A percentile compares a stretch with the other conserved stretches of the same genome.
Evolutionary conservation across 1,140 invertebrate genomes (phyloP).

Genomic region (Euura saliciscinereae): DNA sequence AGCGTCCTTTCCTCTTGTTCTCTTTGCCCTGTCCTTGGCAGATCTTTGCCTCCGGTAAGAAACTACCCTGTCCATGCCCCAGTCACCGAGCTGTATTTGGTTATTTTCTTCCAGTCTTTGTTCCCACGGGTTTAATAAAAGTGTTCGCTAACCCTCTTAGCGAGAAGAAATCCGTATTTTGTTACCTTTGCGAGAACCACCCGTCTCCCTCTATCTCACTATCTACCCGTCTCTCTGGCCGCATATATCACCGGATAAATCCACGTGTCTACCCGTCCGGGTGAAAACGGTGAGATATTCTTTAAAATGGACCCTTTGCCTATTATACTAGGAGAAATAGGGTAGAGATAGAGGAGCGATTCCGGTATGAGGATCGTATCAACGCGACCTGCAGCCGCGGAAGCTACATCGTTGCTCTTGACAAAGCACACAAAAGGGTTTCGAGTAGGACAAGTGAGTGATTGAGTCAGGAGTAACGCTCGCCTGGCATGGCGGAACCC

Average conservation of each 20-base stretch:
- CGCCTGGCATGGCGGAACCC: not conserved
- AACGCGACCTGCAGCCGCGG: not conserved
- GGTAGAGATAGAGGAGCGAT: too few species aligned
- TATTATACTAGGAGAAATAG: too few species aligned
- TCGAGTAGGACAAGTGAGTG: not conserved
- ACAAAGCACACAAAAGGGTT: slow-evolving; percentile 5
- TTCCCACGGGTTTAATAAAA: slow-evolving; percentile 7
- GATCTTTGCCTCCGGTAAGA: slow-evolving; percentile 1
- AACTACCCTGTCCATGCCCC: not conserved
- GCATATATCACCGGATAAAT: too few species aligned
- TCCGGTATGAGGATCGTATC: too few species aligned
- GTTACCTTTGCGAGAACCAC: not conserved
- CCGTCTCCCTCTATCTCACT: too few species aligned
- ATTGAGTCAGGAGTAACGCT: slow-evolving; percentile 1
- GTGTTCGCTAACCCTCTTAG: not conserved
- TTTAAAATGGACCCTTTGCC: too few species aligned
- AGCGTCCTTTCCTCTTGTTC: not conserved
- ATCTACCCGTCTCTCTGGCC: too few species aligned
- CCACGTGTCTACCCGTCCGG: too few species aligned
- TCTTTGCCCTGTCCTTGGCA: not conserved
- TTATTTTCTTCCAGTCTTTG: slow-evolving; percentile 4
- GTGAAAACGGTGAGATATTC: too few species aligned
- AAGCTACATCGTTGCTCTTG: not conserved
- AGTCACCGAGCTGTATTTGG: slow-evolving; percentile 6
- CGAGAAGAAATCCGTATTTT: not conserved